Percentiles rank a stretch among this genome's conserved stretches.
These are phyloP conservation scores for Spinus pinus DNA, from an alignment of 2,797 vertebrate genomes.

Conservation along the genomic window DNA sequence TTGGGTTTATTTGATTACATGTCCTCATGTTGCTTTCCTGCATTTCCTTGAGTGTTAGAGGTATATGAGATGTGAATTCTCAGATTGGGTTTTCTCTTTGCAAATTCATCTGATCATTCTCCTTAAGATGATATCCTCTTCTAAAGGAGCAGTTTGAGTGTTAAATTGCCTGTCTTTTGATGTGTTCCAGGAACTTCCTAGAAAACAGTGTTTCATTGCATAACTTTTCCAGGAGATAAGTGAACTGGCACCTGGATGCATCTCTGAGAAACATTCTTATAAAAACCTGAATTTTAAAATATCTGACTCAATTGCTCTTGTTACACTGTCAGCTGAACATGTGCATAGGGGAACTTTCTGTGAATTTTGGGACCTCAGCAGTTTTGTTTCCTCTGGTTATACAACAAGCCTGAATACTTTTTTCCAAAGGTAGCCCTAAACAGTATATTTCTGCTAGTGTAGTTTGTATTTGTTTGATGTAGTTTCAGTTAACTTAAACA, in stretches of 20 bases:
- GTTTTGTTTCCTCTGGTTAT: background rate
- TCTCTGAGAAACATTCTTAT: background rate
- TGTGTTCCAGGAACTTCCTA: background rate
- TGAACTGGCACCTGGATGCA: background rate
- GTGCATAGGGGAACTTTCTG: background rate
- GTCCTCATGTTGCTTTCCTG: background rate
- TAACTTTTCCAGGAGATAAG: background rate
- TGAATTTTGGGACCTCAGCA: background rate
- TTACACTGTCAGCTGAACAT: rapidly evolving
- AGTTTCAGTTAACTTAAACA: background rate
- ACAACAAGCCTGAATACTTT: background rate
- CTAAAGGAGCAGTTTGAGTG: background rate
- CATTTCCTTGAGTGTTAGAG: background rate
- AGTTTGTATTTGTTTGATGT: background rate
- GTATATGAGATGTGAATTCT: background rate
- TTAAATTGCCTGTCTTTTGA: background rate
- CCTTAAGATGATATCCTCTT: background rate
- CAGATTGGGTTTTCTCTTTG: background rate
- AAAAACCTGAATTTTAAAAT: background rate
- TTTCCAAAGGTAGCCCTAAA: background rate
- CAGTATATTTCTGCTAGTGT: background rate
- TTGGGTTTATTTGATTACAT: background rate
- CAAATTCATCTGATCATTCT: background rate
- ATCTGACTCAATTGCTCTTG: background rate
- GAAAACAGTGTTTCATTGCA: background rate